Base-by-base conservation (phyloP, 2,113 vertebrate species). In the Hymenochirus boettgeri region DNA sequence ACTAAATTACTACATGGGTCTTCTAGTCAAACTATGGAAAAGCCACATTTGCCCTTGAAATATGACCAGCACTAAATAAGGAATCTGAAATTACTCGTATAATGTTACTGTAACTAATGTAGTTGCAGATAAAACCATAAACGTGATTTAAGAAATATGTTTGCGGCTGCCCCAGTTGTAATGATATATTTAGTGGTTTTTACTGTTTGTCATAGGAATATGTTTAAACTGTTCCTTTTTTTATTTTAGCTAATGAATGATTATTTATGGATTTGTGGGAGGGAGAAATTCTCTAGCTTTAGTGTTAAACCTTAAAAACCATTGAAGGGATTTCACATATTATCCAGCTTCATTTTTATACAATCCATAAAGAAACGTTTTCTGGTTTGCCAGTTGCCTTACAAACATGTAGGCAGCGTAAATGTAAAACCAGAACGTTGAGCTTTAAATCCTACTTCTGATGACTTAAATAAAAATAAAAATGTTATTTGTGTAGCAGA, bases 91-190 rank as follows among this genome's bases (percentile, higher is more conserved):
- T 46, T 58, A 61, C 72, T 37, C 54, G 18, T 19, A 56, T 65
- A 70, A 66, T 56, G 12, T 47, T 55, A 21, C n/a, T 62, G 21
- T 62, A 75, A 45, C 3, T 15, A 2, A 17, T 29, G 70, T 74
- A 69, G 71, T 57, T 24, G 70, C 24, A 19, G 24, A 70, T 69
- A 69, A 71, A 33, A 57, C 27, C 21, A 1, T 65, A 73, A 62
- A 19, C 21, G 46, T 55, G 37, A 65, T 62, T 69, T 70, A 2
- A 62, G 46, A 66, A 57, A 21, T 57, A 58, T 62, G 25, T 57
- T 62, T 61, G 59, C 27, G 64, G 4, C 29, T 65, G 6, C 31
- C 39, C 48, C 21, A 45, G 56, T 42, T 23, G 33, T 42, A 59
- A 52, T 27, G 33, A 60, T 60, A 53, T 58, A 69, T 58, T 35